Evolutionary conservation across 1,140 invertebrate species (phyloP).

Genomic region (Samia ricini): DNA sequence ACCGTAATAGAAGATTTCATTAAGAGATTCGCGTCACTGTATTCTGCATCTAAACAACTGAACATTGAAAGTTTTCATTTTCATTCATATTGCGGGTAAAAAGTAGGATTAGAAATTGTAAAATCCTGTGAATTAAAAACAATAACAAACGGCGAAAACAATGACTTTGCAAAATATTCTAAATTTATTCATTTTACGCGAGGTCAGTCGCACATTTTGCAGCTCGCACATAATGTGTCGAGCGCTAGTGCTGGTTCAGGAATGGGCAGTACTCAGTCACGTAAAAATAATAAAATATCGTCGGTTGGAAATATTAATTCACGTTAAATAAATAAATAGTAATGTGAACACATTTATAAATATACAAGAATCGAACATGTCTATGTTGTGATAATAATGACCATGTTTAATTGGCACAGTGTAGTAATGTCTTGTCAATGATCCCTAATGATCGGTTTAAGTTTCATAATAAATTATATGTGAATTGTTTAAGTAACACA

Average conservation of each 20-base stretch:
- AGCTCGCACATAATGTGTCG: not conserved
- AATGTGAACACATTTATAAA: constrained; percentile 1
- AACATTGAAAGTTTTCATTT: not conserved
- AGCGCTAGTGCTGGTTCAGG: not conserved
- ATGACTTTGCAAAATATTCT: not conserved
- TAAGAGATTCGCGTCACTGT: not conserved
- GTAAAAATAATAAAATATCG: not conserved
- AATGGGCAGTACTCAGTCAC: not conserved
- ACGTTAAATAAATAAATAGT: not conserved
- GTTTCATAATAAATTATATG: not conserved
- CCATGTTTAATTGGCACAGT: constrained; percentile 69
- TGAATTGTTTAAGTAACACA: constrained; percentile 2
- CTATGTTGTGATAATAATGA: not conserved
- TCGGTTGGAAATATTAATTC: not conserved
- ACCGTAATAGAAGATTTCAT: not conserved
- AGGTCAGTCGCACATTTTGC: not conserved
- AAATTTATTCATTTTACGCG: not conserved
- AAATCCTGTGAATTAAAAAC: not conserved
- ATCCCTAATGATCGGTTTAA: not conserved
- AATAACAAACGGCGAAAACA: not conserved
- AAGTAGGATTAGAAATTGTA: not conserved
- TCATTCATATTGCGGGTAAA: not conserved
- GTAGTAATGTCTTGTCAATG: not conserved
- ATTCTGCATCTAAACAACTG: not conserved
- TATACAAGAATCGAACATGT: not conserved